Base-by-base conservation (phyloP, 2,888 invertebrate genomes). In the Drosophila merina region DNA sequence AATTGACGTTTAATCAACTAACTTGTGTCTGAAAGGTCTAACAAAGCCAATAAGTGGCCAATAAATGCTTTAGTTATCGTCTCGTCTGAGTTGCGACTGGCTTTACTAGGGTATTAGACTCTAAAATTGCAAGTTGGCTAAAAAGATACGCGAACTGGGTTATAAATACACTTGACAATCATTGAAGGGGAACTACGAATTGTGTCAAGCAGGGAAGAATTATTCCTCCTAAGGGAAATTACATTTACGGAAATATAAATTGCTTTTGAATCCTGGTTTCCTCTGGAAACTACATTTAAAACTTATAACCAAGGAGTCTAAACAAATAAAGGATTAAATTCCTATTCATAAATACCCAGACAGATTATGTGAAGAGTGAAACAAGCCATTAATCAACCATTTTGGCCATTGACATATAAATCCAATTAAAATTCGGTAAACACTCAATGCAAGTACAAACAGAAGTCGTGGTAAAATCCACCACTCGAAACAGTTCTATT, bases 101-200 rank as follows among this genome's bases (percentile, higher is more conserved):
- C 36, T 36, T 36, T n/a, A n/a, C n/a, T 36, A 25, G 31, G 31
- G 20, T 50, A 25, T 25, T 30, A 10, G 10, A 9, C 8, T 20
- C 26, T 4, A 62, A 60, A 60, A 62, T 4, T 60, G 62, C 60
- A 62, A 62, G 60, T 48, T 59, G 33, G 28, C 20, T 7, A 42
- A 48, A 45, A 26, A 48, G 38, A 48, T 30, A 40, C 36, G 36
- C 12, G n/a, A n/a, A 14, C 14, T 9, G 10, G 8, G 8, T 12
- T 6, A 48, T 48, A 60, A 60, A 33, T 26, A 48, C 26, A n/a
- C 26, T 9, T 14, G 2, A 47, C 30, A 30, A 9, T 9, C 20
- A 8, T 8, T 9, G 3, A 56, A 28, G 33, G 8, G 26, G 9
- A n/a, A 3, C 3, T 12, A 33, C 6, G 25, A 42, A 25, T 3